Evolutionary conservation across 2,797 vertebrate species (phyloP).

Genomic region (Champsocephalus gunnari): DNA sequence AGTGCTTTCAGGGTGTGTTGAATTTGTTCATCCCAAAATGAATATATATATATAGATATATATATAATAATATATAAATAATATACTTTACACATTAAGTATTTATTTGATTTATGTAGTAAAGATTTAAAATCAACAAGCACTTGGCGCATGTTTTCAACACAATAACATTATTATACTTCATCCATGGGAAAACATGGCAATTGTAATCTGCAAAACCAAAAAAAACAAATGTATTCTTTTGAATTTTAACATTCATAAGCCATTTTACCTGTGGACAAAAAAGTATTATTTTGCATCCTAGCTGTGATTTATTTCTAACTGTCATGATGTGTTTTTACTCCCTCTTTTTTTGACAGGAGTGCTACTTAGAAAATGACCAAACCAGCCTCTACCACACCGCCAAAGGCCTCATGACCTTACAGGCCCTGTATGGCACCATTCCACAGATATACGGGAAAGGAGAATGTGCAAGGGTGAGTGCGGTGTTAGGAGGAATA

Average conservation of each 20-base stretch:
- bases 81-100: no score
- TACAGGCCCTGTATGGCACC: slow-evolving; percentile 96
- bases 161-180: no score
- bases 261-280: no score
- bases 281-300: no score
- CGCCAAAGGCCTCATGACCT: slow-evolving; percentile 96
- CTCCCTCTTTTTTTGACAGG: slow-evolving; percentile 77
- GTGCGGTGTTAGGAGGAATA: slow-evolving; percentile 21
- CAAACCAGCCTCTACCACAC: slow-evolving; percentile 97
- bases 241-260: no score
- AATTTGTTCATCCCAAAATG: not conserved
- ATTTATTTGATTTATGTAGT: not conserved
- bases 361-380: slow-evolving; percentile 98
- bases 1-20: slow-evolving; percentile 91
- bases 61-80: no score
- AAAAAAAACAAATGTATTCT: no score
- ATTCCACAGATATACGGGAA: slow-evolving; percentile 98
- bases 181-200: no score
- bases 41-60: not conserved
- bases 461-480: slow-evolving; percentile 95
- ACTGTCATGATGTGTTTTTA: not conserved
- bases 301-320: not conserved
- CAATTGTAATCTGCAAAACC: no score
- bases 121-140: not conserved
- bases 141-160: no score